These are phyloP conservation scores for Nasonia vitripennis DNA, from an alignment of 1,140 invertebrate species.

Conservation along the genomic window DNA sequence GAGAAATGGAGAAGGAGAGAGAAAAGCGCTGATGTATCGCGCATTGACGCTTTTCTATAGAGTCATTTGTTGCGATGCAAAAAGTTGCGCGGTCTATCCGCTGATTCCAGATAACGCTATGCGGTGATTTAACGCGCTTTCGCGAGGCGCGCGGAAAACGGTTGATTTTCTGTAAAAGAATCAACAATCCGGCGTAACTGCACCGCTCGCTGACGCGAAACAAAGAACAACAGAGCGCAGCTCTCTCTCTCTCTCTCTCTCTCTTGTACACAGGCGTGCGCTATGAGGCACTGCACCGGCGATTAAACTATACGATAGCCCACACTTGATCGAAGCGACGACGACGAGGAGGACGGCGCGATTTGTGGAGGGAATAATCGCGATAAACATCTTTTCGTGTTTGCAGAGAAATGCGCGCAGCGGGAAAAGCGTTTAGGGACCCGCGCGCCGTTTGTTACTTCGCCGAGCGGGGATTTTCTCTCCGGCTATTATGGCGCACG, in stretches of 20 bases:
- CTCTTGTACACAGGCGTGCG: too few relatives aligned
- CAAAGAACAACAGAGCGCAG: too few relatives aligned
- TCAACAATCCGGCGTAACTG: too few relatives aligned
- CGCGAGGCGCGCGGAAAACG: not conserved
- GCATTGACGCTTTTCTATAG: constrained; percentile 6
- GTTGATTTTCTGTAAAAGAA: too few relatives aligned
- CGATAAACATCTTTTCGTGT: constrained; percentile 1
- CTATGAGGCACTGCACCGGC: not conserved
- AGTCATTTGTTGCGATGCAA: constrained; percentile 14
- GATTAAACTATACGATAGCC: not conserved
- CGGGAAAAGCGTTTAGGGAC: not conserved
- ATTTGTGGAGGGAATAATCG: not conserved
- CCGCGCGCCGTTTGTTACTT: not conserved
- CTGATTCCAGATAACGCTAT: not conserved
- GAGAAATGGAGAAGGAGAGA: not conserved
- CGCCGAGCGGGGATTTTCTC: not conserved
- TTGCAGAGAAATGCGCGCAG: not conserved
- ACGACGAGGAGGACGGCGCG: too few relatives aligned
- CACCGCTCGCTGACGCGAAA: not conserved
- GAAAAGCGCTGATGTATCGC: not conserved
- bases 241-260: too few relatives aligned
- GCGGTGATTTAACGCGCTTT: not conserved
- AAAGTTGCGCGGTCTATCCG: not conserved
- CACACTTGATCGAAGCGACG: not conserved
- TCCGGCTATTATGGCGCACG: not conserved